Base-by-base conservation (phyloP, 2,888 invertebrate species). In the Cryptocephalus moraei region DNA sequence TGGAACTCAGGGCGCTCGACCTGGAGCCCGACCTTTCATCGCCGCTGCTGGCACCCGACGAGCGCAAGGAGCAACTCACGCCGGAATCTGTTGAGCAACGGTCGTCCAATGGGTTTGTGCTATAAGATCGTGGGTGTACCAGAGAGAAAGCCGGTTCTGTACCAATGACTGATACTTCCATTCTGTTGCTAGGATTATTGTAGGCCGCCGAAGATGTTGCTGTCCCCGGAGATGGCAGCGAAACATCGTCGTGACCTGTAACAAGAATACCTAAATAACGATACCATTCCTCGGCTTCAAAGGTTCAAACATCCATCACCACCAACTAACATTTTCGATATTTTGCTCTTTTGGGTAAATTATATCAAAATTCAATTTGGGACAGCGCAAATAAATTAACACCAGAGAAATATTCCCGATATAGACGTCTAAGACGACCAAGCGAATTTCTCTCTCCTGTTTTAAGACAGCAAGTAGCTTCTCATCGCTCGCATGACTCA, bases 1-100 rank as follows among this genome's bases (percentile, higher is more conserved):
- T 80, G 73, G 78, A 78, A 68, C 84, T 84, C 69, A 85, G 76
- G 69, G 84, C 84, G 72, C 83, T 83, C 70, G 77, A 78, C 53
- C 84, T 78, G 69, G 83, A 84, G 66, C 84, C 85, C 71, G 82
- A 82, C 61, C 85, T 80, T 72, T 85, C 85, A 77, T 85, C 85
- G 65, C 79, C 78, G 63, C 77, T 77, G 45, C 47, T 47, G 13
- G 44, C 33, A 60, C 81, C 78, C 40, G 40, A 40, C 64, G 82
- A 82, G 62, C 84, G 78, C 65, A 84, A 74, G 48, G 84, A 84
- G 72, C 85, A 84, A 72, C 85, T 84, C 76, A 86, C 81, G 73
- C 85, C 71, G 56, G 71, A 71, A 60, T 71, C 71, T 53, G 67
- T 68, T 51, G 31, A 12, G 32, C 42, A 42, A 34, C 71, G 68